phyloP scores from a whole-genome alignment of 2,113 vertebrate species.

The Carlito syrichta region DNA sequence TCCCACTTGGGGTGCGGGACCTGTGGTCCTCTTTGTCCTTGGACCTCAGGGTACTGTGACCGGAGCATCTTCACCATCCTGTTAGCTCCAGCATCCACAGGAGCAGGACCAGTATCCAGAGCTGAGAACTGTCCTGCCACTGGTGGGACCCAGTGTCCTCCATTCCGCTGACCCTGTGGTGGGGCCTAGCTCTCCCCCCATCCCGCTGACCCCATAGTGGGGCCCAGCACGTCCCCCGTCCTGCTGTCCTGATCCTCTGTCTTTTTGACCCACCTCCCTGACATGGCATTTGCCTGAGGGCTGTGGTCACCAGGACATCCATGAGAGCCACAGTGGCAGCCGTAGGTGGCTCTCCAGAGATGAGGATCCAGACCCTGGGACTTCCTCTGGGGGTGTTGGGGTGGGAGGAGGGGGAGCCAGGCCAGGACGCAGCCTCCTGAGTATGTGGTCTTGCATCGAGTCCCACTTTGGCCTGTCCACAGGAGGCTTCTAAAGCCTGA shows the following conservation, averaged over 20 bases:
- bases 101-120: background rate
- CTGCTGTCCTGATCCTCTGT: background rate
- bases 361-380: background rate
- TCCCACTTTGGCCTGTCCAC: background rate
- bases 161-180: too few species aligned
- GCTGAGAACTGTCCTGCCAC: fast-evolving
- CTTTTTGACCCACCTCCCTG: too few species aligned
- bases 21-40: background rate
- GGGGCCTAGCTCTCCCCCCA: background rate
- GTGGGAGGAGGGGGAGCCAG: background rate
- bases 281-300: background rate
- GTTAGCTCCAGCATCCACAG: background rate
- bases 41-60: background rate
- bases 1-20: background rate
- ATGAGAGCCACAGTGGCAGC: background rate
- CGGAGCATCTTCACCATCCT: background rate
- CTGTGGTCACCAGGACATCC: fast-evolving
- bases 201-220: too few species aligned
- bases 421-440: background rate
- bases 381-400: background rate
- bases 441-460: background rate
- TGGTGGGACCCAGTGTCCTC: too few species aligned
- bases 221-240: background rate
- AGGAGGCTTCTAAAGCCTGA: background rate
- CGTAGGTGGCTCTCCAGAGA: too few species aligned